Conservation (phyloP, 2,888 invertebrate genomes). For the Hyppa rectilinea region DNA sequence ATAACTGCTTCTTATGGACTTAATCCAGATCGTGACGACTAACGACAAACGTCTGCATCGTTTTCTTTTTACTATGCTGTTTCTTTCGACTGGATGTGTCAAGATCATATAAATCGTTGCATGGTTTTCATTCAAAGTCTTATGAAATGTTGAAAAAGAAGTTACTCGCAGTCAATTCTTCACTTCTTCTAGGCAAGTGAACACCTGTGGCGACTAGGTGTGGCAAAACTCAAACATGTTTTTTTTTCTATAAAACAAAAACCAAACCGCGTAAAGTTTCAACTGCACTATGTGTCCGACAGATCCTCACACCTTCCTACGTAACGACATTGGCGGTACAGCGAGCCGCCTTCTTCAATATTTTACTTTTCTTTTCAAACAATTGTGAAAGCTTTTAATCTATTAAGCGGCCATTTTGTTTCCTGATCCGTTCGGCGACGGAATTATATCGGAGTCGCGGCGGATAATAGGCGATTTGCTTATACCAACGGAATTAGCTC, state of each 20-base stretch:
- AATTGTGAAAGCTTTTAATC: constrained; percentile 53
- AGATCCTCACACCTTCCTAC: constrained; percentile 7
- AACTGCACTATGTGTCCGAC: constrained; percentile 12
- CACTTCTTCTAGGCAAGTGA: background rate
- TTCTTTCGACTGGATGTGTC: background rate
- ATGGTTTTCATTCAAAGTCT: too few species aligned
- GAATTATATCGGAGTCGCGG: constrained; percentile 36
- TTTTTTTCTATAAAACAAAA: background rate
- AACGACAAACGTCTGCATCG: background rate
- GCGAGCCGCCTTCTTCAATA: constrained; percentile 33
- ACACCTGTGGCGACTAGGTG: background rate
- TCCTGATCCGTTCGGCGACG: constrained; percentile 38
- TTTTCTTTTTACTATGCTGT: background rate
- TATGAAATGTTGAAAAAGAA: too few species aligned
- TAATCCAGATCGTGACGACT: constrained; percentile 6
- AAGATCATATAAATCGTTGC: background rate
- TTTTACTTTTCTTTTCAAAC: constrained; percentile 40
- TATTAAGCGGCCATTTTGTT: constrained; percentile 47
- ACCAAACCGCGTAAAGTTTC: background rate
- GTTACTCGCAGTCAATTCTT: too few species aligned
- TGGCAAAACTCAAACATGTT: background rate
- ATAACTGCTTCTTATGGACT: constrained; percentile 41
- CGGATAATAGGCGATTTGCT: constrained; percentile 46
- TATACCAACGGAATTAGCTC: constrained; percentile 37
- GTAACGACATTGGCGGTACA: background rate